A percentile compares a stretch with the other conserved stretches of the same genome.
Conservation (phyloP, 2,888 invertebrate species). For the Holacanthella duospinosa region DNA sequence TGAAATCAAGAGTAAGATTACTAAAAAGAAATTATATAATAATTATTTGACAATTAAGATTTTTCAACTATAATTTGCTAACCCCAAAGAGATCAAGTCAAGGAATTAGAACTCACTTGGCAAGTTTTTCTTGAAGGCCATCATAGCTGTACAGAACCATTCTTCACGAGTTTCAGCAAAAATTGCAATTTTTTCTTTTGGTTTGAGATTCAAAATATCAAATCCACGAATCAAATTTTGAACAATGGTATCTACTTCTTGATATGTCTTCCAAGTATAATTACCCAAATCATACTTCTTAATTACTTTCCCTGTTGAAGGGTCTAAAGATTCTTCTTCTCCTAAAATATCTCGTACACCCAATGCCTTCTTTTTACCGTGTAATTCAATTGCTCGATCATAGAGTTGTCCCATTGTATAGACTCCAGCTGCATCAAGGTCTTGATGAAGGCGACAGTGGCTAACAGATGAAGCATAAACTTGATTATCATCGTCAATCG, state of each 20-base stretch:
- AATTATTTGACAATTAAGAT: no score
- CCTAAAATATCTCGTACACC: slow-evolving; percentile 81
- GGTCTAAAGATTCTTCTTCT: slow-evolving; percentile 86
- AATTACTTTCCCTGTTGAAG: slow-evolving; percentile 40
- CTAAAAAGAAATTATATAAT: not conserved
- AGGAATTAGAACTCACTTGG: slow-evolving; percentile 49
- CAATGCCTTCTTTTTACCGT: slow-evolving; percentile 62
- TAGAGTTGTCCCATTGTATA: slow-evolving; percentile 76
- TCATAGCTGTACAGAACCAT: slow-evolving; percentile 95
- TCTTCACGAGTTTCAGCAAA: slow-evolving; percentile 96
- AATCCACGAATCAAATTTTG: slow-evolving; percentile 73
- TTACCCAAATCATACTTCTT: slow-evolving; percentile 77
- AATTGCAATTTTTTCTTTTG: slow-evolving; percentile 69
- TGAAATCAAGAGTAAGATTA: not conserved
- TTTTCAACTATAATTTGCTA: no score
- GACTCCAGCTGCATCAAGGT: slow-evolving; percentile 52
- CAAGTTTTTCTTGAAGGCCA: slow-evolving; percentile 87
- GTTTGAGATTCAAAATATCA: slow-evolving; percentile 61
- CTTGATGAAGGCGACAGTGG: slow-evolving; percentile 22
- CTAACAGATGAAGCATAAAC: slow-evolving; percentile 23
- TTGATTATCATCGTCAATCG: slow-evolving; percentile 23
- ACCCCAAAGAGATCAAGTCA: no score
- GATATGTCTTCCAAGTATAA: slow-evolving; percentile 79
- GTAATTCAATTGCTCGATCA: slow-evolving; percentile 61
- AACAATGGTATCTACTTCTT: slow-evolving; percentile 65